Base-by-base conservation (phyloP, 2,113 vertebrate genomes). In the Hystrix brachyura region DNA sequence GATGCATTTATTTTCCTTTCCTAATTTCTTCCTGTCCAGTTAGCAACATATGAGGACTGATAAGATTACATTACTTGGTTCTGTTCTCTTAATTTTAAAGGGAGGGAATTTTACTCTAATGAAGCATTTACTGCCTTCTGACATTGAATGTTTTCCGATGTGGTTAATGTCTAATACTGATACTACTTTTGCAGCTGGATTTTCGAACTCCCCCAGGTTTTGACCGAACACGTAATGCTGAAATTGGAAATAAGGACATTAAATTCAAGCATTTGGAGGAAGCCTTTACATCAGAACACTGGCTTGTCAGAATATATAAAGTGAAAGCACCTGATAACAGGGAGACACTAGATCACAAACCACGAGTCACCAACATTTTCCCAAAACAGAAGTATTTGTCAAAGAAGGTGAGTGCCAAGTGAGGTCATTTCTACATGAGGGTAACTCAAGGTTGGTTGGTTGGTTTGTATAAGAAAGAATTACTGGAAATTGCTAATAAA, bases 171-270 rank as follows among this genome's bases (percentile, higher is more conserved):
- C 59, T 19, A 62, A 14, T 87, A 51, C 32, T 93, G 32, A 57
- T 93, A 19, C 95, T 82, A 65, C 90, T 98, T 96, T 98, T 98
- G 32, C 95, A 99, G 99, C 99, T 99, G 99, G 99, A 99, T 98
- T 99, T 99, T 98, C 99, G 99, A 98, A 99, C 99, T 59, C 99
- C 99, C 0, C 99, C 99, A 6, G 99, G 99, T 92, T 99, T 99
- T 4, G 99, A 99, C 98, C 99, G 99, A n/a, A 99, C 99, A 0
- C 99, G 99, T 55, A 99, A 99, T 97, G 99, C 99, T 0, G 99
- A 99, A 98, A 99, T 99, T 97, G 99, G 99, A 97, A 99, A 99
- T 99, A 99, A 99, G 97, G 99, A 99, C 98, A 99, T 99, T 96
- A 99, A 99, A 97, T 99, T 99, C 98, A 99, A 99, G 97, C 99